phyloP scores from a whole-genome alignment of 2,888 invertebrate species.

The Tinea pellionella region DNA sequence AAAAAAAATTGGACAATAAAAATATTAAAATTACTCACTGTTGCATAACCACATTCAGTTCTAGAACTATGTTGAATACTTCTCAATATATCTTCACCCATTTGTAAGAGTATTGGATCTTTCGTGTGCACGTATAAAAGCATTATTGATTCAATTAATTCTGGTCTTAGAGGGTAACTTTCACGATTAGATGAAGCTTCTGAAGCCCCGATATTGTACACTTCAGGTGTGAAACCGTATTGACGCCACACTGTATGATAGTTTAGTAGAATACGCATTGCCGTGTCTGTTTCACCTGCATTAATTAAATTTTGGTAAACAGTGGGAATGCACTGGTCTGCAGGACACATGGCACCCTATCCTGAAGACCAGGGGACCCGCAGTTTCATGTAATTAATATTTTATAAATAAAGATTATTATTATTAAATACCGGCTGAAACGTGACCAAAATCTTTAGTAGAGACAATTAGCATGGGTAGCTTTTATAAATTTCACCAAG shows the following conservation, averaged over 20 bases:
- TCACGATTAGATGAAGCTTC: slow-evolving; percentile 85
- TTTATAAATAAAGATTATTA: no score
- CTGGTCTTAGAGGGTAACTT: slow-evolving; percentile 95
- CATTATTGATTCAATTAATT: slow-evolving; percentile 97
- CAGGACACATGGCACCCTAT: no score
- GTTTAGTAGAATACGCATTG: slow-evolving; percentile 93
- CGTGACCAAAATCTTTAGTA: no score
- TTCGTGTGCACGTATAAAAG: slow-evolving; percentile 93
- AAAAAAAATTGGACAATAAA: no score
- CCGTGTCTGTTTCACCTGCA: slow-evolving; percentile 86
- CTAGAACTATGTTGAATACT: slow-evolving; percentile 94
- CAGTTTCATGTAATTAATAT: no score
- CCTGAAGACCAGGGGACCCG: no score
- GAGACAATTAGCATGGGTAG: no score
- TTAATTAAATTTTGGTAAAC: slow-evolving; percentile 17
- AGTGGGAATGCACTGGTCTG: no score
- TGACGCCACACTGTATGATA: slow-evolving; percentile 98
- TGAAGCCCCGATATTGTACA: slow-evolving; percentile 92
- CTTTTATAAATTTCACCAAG: no score
- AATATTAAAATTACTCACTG: slow-evolving; percentile 74
- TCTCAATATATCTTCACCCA: slow-evolving; percentile 93
- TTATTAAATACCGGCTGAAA: no score
- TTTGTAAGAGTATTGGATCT: slow-evolving; percentile 91
- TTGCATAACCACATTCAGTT: slow-evolving; percentile 97
- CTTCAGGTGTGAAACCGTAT: slow-evolving; percentile 98